These are phyloP conservation scores for Lithophane semibrunnea DNA, from an alignment of 2,888 invertebrate genomes.

Conservation along the genomic window DNA sequence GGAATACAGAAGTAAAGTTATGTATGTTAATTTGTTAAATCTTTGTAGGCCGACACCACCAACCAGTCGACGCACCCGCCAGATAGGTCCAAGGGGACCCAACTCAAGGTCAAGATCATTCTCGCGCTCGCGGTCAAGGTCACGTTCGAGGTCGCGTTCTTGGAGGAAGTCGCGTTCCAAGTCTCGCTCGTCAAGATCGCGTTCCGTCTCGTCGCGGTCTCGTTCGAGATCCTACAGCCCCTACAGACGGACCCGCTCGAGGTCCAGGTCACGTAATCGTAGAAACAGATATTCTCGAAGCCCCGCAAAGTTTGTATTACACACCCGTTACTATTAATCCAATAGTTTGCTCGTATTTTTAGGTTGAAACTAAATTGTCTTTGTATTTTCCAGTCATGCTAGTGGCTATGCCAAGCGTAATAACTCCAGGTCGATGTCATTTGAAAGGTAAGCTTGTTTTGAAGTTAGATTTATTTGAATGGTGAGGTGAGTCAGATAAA, in stretches of 20 bases:
- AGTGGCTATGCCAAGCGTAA: constrained; percentile 84
- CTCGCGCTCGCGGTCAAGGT: constrained; percentile 74
- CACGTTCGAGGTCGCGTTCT: constrained; percentile 69
- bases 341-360: constrained; percentile 23
- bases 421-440: constrained; percentile 85
- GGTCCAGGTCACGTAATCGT: constrained; percentile 76
- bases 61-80: constrained; percentile 70
- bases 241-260: constrained; percentile 74
- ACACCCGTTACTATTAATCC: constrained; percentile 23
- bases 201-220: constrained; percentile 73
- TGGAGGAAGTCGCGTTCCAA: constrained; percentile 77
- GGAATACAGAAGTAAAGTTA: too few relatives aligned
- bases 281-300: constrained; percentile 81
- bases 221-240: constrained; percentile 81
- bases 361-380: constrained; percentile 59
- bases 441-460: constrained; percentile 85
- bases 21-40: not conserved
- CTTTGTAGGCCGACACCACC: constrained; percentile 46
- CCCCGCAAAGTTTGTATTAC: constrained; percentile 83
- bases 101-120: constrained; percentile 75
- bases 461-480: constrained; percentile 55
- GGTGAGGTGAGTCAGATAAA: constrained; percentile 58
- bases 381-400: constrained; percentile 78
- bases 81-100: constrained; percentile 81
- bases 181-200: constrained; percentile 73